Evolutionary conservation across 2,797 vertebrate genomes (phyloP), one percentile per base, ranked within the genome.

Genomic region (Apogon hyalosoma): DNA sequence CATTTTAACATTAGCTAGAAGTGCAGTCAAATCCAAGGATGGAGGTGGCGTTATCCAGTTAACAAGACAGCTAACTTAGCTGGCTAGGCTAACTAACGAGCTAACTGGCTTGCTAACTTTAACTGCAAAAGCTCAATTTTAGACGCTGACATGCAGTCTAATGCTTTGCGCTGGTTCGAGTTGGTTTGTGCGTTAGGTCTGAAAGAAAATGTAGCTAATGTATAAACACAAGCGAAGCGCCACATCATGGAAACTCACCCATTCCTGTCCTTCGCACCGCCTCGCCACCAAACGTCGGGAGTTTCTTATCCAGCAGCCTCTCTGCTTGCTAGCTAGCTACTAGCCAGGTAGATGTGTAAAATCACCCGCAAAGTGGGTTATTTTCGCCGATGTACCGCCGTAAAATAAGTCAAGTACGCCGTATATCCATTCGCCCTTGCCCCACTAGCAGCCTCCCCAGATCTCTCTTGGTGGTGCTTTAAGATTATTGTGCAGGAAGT

Each of bases 211-310:
- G 24, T 6, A 13, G 13, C 9, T 11, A 6, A 15, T 8, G 24
- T 7, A 42, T 0, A 45, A 16, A 58, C 11, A 33, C 16, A 57
- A 74, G 59, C 72, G 39, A 56, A 54, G 49, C 84, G 86, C 87
- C 86, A 88, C 87, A 89, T 89, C 85, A 90, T 73, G 85, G 86
- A 77, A 88, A 94, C 94, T 94, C 85, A 94, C 93, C 93, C 93
- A 95, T 95, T 87, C 81, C 87, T 81, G 87, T 75, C 74, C 85
- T 82, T 82, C 68, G 77, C 78, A 69, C 59, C 72, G 85, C 75
- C 82, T 80, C 68, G 79, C 72, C 67, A 46, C 67, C 81, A 63
- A 77, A 85, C 8, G 85, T 56, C 63, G 84, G 84, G 80, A 85
- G 80, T 87, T 53, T 77, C 63, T 75, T 77, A 24, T 79, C 86